These are phyloP conservation scores for Scomberomorus guttatus DNA, from an alignment of 2,797 vertebrate species.

Conservation along the genomic window DNA sequence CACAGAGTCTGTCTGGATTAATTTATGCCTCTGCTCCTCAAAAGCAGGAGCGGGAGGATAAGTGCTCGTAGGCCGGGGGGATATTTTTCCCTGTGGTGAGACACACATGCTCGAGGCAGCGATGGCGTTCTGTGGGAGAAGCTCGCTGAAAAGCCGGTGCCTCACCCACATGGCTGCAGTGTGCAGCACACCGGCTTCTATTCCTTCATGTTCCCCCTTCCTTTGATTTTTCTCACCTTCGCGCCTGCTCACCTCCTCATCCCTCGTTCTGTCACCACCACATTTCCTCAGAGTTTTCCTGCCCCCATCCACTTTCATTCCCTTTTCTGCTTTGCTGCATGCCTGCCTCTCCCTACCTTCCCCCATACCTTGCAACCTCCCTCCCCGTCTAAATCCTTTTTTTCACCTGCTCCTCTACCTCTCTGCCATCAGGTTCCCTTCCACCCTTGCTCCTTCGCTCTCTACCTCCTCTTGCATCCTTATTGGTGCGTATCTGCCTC, in stretches of 20 bases:
- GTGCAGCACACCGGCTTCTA: slow-evolving; percentile 62
- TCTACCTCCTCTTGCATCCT: slow-evolving; percentile 9
- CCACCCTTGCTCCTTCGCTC: neutral
- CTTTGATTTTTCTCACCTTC: slow-evolving; percentile 36
- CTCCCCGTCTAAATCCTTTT: slow-evolving; percentile 24
- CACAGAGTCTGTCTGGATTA: slow-evolving; percentile 31
- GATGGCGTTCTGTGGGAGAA: slow-evolving; percentile 36
- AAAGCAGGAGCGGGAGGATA: slow-evolving; percentile 43
- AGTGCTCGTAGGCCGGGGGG: slow-evolving; percentile 31
- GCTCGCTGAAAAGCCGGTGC: slow-evolving; percentile 59
- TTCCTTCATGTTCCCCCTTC: slow-evolving; percentile 19
- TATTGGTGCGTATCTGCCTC: slow-evolving; percentile 17
- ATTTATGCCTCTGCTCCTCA: slow-evolving; percentile 47
- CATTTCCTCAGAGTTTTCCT: slow-evolving; percentile 3
- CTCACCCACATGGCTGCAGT: slow-evolving; percentile 84
- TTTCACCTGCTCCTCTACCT: slow-evolving; percentile 9
- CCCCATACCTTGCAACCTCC: slow-evolving; percentile 48
- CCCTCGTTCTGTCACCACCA: slow-evolving; percentile 41
- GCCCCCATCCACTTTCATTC: slow-evolving; percentile 32
- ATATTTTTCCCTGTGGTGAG: slow-evolving; percentile 20
- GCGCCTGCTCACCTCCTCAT: slow-evolving; percentile 38
- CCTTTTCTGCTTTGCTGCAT: slow-evolving; percentile 56
- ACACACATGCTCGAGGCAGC: slow-evolving; percentile 35
- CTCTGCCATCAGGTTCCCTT: slow-evolving; percentile 4
- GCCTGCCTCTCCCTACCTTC: slow-evolving; percentile 57